Base-by-base conservation (phyloP, 2,113 vertebrate genomes). In the Calidris pygmaea region DNA sequence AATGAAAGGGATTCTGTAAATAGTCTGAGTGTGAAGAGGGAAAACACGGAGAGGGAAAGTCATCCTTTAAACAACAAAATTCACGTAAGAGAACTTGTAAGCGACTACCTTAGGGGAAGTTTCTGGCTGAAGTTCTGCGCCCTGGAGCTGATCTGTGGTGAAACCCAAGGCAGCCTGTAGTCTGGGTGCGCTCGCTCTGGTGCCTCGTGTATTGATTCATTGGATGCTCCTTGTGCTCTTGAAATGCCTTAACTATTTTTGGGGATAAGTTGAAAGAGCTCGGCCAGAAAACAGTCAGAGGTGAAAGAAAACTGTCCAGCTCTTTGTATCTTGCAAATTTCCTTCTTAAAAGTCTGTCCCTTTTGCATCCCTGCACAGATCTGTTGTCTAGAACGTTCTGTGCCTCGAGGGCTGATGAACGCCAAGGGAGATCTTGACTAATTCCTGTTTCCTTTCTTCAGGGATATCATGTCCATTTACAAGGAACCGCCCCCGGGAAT, bases 401-500 rank as follows among this genome's bases (percentile, higher is more conserved):
- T 15, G 29, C 58, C 22, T 59, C 1, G 0, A 34, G 41, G 76
- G 68, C 76, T 85, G 87, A n/a, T 63, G 84, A 55, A 52, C 1
- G 9, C 53, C 32, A 9, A 9, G 86, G 89, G 59, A 71, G 43
- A 32, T 58, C 37, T 26, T 11, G 56, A 37, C 75, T 90, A 12
- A 95, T 66, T 67, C 82, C 88, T n/a, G 21, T 91, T 75, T 96
- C 94, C 55, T 97, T 74, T 88, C 35, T 74, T 78, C 97, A 99
- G 99, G 97, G 99, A 99, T 87, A 99, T 99, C 96, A 99, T 99
- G 99, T 99, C 99, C 94, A 99, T 99, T 95, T 99, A 99, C 97
- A 99, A 99, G 97, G 99, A 99, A 59, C 99, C 99, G 4, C 99
- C 99, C 15, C 99, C 99, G 1, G 99, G 99, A 67, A 99, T 99